Conservation (phyloP, 2,888 invertebrate genomes). For the Stenoptilia bipunctidactyla region DNA sequence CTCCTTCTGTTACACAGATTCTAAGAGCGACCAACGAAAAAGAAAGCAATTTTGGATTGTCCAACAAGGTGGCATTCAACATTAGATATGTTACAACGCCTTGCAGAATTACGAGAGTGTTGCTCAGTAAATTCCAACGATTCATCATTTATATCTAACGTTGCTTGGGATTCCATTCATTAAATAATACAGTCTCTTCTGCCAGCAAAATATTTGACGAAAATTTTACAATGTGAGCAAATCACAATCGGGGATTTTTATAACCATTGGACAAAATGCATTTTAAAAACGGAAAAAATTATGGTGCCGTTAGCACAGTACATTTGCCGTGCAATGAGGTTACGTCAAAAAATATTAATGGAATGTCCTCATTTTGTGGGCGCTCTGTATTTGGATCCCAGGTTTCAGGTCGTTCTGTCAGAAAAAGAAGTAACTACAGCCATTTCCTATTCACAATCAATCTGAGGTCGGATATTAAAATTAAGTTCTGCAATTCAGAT, state of each 20-base stretch:
- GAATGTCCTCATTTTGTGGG: not conserved
- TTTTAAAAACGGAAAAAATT: constrained; percentile 2
- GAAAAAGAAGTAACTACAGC: constrained; percentile 1
- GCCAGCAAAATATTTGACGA: constrained; percentile 3
- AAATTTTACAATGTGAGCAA: not conserved
- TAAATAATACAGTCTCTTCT: constrained; percentile 1
- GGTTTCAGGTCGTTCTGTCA: constrained; percentile 1
- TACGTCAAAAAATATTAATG: constrained; percentile 2
- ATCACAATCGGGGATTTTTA: constrained; percentile 4
- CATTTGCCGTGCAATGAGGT: not conserved
- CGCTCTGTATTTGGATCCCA: not conserved
- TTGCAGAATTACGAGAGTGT: not conserved
- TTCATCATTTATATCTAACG: not conserved
- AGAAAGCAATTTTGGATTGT: not conserved
- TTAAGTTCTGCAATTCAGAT: not conserved
- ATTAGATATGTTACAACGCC: not conserved
- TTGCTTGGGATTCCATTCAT: not conserved
- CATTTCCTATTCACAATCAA: not conserved
- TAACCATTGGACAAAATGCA: constrained; percentile 5
- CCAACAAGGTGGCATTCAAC: not conserved
- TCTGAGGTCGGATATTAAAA: not conserved
- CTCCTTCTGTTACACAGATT: constrained; percentile 1
- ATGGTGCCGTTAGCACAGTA: not conserved
- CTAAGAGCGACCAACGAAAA: constrained; percentile 1
- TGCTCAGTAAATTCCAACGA: not conserved